Base-by-base conservation (phyloP, 2,888 invertebrate genomes). In the Thalpophila matura region DNA sequence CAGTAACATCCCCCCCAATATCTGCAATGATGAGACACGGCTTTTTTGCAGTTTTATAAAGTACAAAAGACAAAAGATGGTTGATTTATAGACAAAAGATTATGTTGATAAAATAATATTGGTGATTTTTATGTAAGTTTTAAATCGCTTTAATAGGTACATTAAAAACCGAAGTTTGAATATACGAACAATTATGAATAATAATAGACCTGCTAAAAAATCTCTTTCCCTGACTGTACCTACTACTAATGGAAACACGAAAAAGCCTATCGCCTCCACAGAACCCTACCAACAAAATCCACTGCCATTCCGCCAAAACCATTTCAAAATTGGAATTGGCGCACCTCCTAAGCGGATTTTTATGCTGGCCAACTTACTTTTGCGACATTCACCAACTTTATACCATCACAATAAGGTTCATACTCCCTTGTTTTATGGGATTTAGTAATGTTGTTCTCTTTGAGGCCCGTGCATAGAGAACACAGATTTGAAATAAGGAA, bases 271-370 rank as follows among this genome's bases (percentile, higher is more conserved):
- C 16, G 2, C 9, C 2, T 35, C 58, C 35, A 71, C 56, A 40
- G 77, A 70, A 80, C 74, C 60, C 80, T 63, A 71, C 73, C 81
- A 66, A 71, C 68, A 58, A 79, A 89, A 86, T 85, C 87, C 85
- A 70, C 70, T 74, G 80, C 84, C 80, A 78, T 87, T 87, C 84
- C 82, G 82, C 87, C 85, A 85, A 89, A 91, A 89, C 88, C 88
- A 91, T 91, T 91, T 90, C 86, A 88, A 91, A 92, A 91, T 92
- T 91, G 90, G 86, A 91, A 90, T 86, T 83, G 85, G 89, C 86
- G 84, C 85, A 85, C 83, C 84, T 86, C 80, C 86, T 90, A 89
- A 91, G 89, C 88, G 90, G 91, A 91, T 91, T 91, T 89, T 85
- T 87, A 83, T 81, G 64, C 66, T 67, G 50, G 59, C 86, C 75